Conservation (phyloP, 2,797 vertebrate species). For the Poecilia wingei region DNA sequence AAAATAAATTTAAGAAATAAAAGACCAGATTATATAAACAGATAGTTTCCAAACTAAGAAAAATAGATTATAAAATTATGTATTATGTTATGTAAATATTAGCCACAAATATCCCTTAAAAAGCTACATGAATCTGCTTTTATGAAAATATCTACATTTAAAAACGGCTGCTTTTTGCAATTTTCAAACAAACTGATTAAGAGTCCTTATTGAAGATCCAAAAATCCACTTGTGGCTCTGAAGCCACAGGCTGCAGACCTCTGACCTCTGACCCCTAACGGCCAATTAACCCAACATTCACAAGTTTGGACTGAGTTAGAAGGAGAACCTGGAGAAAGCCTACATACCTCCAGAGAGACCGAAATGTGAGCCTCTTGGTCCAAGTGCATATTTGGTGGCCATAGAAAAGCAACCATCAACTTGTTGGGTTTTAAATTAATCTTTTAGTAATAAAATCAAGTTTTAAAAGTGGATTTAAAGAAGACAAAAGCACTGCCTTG, state of each 20-base stretch:
- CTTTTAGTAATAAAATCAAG: background rate
- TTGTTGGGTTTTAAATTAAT: background rate
- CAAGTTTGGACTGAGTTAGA: background rate
- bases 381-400: too few species aligned
- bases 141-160: background rate
- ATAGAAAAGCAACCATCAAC: background rate
- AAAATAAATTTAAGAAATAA: too few species aligned
- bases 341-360: background rate
- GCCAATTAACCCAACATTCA: background rate
- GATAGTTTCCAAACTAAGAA: too few species aligned
- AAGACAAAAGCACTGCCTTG: slow-evolving; percentile 1
- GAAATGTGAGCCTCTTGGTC: background rate
- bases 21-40: too few species aligned
- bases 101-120: too few species aligned
- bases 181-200: too few species aligned
- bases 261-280: background rate
- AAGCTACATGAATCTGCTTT: too few species aligned
- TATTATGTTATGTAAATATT: too few species aligned
- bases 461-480: background rate
- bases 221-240: too few species aligned
- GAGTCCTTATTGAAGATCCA: too few species aligned
- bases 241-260: too few species aligned
- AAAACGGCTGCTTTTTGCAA: background rate
- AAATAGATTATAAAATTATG: too few species aligned
- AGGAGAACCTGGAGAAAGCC: background rate